Evolutionary conservation across 2,888 invertebrate species (phyloP).

Genomic region (Ephialtes manifestator): DNA sequence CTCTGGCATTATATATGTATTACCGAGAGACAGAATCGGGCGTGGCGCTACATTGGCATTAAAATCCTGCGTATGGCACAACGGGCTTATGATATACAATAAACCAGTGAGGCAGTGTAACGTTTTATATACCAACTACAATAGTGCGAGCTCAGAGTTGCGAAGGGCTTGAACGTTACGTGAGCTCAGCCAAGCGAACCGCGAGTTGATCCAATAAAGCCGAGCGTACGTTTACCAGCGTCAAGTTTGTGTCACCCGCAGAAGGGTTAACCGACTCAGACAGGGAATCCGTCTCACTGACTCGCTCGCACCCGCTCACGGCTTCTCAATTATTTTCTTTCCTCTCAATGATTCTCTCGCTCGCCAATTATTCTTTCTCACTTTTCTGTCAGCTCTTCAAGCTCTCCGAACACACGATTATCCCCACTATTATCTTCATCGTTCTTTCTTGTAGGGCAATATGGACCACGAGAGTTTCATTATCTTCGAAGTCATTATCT

Average conservation of each 20-base stretch:
- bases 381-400: background rate
- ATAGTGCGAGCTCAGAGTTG: background rate
- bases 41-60: constrained; percentile 52
- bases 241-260: constrained; percentile 50
- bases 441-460: background rate
- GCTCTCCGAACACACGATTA: constrained; percentile 31
- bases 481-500: no score
- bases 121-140: constrained; percentile 1
- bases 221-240: constrained; percentile 33
- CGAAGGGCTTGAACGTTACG: constrained; percentile 9
- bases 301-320: constrained; percentile 14
- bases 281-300: constrained; percentile 47
- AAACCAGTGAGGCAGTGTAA: constrained; percentile 11
- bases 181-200: constrained; percentile 33
- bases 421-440: background rate
- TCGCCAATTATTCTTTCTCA: constrained; percentile 40
- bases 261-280: constrained; percentile 56
- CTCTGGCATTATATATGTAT: constrained; percentile 42
- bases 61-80: constrained; percentile 51
- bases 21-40: constrained; percentile 41
- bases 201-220: constrained; percentile 54
- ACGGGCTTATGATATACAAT: constrained; percentile 47
- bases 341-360: constrained; percentile 35
- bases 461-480: constrained; percentile 1
- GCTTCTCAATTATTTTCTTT: constrained; percentile 35